phyloP scores from a whole-genome alignment of 2,797 vertebrate species.

The Pseudochaenichthys georgianus region DNA sequence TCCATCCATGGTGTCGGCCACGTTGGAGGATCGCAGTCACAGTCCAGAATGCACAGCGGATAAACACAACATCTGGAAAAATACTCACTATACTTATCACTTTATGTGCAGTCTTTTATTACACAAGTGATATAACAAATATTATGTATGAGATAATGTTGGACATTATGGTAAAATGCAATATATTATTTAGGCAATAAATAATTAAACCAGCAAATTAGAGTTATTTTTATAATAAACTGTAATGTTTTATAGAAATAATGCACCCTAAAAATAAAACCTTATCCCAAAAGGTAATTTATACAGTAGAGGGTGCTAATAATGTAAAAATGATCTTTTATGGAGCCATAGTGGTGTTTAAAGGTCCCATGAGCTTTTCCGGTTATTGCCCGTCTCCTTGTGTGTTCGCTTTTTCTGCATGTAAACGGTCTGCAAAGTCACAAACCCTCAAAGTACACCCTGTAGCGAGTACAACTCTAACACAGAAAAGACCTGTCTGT shows the following conservation, averaged over 20 bases:
- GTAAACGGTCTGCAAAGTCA: too few species aligned
- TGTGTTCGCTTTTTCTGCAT: too few species aligned
- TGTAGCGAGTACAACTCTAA: too few species aligned
- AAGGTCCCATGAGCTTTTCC: not conserved
- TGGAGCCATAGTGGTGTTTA: too few species aligned
- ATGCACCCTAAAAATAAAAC: not conserved
- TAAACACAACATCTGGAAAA: not conserved
- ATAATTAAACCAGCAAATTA: too few species aligned
- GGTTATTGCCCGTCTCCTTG: too few species aligned
- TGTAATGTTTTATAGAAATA: not conserved
- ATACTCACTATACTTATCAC: not conserved
- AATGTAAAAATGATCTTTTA: not conserved
- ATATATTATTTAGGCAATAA: not conserved
- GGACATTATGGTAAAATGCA: too few species aligned
- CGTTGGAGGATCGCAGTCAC: slow-evolving; percentile 66
- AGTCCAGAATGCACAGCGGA: slow-evolving; percentile 35
- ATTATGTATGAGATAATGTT: not conserved
- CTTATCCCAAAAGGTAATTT: not conserved
- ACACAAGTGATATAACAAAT: not conserved
- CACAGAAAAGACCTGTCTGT: too few species aligned
- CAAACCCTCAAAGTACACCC: too few species aligned
- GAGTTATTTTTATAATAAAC: not conserved
- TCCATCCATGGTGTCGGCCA: slow-evolving; percentile 12
- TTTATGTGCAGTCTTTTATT: not conserved
- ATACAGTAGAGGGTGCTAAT: slow-evolving; percentile 25